These are phyloP conservation scores for Elymnias hypermnestra DNA, from an alignment of 1,140 invertebrate genomes.

Conservation along the genomic window DNA sequence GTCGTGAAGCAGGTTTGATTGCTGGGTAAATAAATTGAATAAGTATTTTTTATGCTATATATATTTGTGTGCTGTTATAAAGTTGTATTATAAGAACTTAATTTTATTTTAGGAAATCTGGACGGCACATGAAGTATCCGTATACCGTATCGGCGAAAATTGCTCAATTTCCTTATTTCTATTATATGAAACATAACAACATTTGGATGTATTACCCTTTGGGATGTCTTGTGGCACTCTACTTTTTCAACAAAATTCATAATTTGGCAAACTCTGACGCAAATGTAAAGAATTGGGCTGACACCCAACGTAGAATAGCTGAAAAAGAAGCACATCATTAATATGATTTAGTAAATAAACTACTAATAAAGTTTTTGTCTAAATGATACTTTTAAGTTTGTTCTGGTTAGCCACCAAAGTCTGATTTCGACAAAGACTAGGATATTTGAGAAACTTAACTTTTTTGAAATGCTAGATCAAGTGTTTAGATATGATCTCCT, in stretches of 20 bases:
- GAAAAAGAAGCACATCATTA: conserved; percentile 55
- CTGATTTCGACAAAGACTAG: too few relatives aligned
- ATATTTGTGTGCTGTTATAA: background rate
- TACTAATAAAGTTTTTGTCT: too few relatives aligned
- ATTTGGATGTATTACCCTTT: conserved; percentile 78
- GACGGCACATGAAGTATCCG: conserved; percentile 83
- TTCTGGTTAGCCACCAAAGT: too few relatives aligned
- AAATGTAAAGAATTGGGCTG: conserved; percentile 79
- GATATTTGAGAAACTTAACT: too few relatives aligned
- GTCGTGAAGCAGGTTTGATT: conserved; percentile 26
- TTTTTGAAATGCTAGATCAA: too few relatives aligned
- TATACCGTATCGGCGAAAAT: conserved; percentile 84
- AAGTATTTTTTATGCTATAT: background rate
- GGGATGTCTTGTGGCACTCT: conserved; percentile 61
- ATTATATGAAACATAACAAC: conserved; percentile 79
- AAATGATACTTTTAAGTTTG: too few relatives aligned
- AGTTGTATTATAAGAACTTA: background rate
- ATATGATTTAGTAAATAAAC: too few relatives aligned
- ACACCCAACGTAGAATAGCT: conserved; percentile 76
- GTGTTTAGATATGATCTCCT: too few relatives aligned
- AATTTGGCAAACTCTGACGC: conserved; percentile 77
- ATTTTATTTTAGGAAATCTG: conserved; percentile 49
- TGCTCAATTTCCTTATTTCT: conserved; percentile 81
- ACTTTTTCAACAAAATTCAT: conserved; percentile 79
- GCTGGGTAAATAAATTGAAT: conserved; percentile 27